Evolutionary conservation across 1,140 invertebrate genomes (phyloP), one percentile per base, ranked within the genome.

Genomic region (Drosophila subpulchrella): DNA sequence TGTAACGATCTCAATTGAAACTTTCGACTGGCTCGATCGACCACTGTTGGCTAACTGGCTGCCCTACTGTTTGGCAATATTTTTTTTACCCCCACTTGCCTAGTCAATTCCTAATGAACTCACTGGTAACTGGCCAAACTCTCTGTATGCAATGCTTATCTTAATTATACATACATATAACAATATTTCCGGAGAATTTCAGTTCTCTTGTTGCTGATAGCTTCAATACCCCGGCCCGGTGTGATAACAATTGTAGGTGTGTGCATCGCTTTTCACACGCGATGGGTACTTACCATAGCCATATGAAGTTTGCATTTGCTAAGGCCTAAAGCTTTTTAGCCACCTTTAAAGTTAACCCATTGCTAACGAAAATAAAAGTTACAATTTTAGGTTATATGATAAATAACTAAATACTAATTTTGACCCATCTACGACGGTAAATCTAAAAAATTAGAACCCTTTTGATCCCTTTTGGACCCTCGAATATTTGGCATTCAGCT

Each of bases 111-210:
- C 34, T 59, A 61, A 66, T 75, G 38, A 75, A 34, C 42, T 17
- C 13, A n/a, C 11, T 13, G 11, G 4, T 20, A 42, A 55, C 47
- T 34, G 20, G n/a, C n/a, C 6, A 27, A 44, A 44, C 39, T 44
- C 53, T 53, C 75, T 48, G 53, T n/a, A 41, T 46, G 63, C 59
- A 75, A 36, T n/a, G 57, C 54, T 89, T 89, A 86, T 88, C 82
- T 65, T 3, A 15, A 4, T 24, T 17, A 50, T 76, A 42, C 63
- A 68, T 79, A 42, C n/a, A 6, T 41, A 8, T 41, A 20, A 20
- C 20, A 1, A 15, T 42, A 42, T 44, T 53, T 42, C 54, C 15
- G 41, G 30, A 53, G 41, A 42, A 66, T 47, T 38, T 73, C 13
- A 20, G 12, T 56, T 65, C 70, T 73, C 48, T 73, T 55, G 68